phyloP scores from a whole-genome alignment of 2,797 vertebrate species.

The Telmatherina bonti region DNA sequence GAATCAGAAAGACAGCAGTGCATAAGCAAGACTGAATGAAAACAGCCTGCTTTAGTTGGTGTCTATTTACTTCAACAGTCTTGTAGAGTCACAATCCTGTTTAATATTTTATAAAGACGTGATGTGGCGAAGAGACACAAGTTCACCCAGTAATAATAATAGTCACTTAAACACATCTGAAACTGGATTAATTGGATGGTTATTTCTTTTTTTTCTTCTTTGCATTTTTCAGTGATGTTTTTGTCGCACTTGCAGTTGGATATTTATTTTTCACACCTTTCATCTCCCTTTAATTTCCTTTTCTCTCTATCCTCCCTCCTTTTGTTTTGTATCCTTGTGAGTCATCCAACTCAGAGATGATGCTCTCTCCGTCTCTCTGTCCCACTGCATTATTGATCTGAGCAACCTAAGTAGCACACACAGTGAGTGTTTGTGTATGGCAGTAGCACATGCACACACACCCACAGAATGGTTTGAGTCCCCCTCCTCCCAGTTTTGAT shows the following conservation, averaged over 20 bases:
- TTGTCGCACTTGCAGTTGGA: background rate
- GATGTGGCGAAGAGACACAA: background rate
- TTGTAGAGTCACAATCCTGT: background rate
- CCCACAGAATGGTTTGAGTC: slow-evolving; percentile 25
- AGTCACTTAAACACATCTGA: slow-evolving; percentile 25
- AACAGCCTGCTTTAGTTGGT: background rate
- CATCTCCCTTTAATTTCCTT: slow-evolving; percentile 16
- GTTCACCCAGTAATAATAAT: slow-evolving; percentile 14
- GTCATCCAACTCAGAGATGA: slow-evolving; percentile 58
- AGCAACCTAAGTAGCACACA: slow-evolving; percentile 46
- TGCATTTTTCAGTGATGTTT: slow-evolving; percentile 12
- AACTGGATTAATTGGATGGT: slow-evolving; percentile 17
- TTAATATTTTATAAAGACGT: slow-evolving; percentile 9
- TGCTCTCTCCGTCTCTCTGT: slow-evolving; percentile 20
- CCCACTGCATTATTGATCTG: slow-evolving; percentile 74
- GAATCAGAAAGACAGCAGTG: too few species aligned
- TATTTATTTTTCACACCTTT: slow-evolving; percentile 22
- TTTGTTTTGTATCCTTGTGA: slow-evolving; percentile 53
- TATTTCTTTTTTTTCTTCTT: background rate
- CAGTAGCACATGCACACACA: slow-evolving; percentile 20
- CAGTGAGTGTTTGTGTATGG: slow-evolving; percentile 12
- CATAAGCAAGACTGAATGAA: background rate
- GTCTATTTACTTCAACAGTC: background rate
- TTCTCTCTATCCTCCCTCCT: slow-evolving; percentile 33
- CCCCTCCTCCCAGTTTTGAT: slow-evolving; percentile 25